Percentiles rank a stretch among this genome's conserved stretches.
These are phyloP conservation scores for Pelagia noctiluca DNA, from an alignment of 30 jellyfish, hydroid and myxozoan species.

Conservation along the genomic window DNA sequence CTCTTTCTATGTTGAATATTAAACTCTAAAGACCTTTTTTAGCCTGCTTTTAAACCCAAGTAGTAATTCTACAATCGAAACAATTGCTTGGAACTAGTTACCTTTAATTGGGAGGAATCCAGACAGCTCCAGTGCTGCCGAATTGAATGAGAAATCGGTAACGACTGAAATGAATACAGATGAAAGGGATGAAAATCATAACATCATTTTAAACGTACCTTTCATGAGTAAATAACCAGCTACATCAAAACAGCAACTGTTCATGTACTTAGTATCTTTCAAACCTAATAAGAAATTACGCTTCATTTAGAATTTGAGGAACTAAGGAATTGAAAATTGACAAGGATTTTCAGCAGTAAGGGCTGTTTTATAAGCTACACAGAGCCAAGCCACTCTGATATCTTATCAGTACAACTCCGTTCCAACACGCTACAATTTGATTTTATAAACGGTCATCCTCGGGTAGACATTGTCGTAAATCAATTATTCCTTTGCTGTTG, in stretches of 20 bases:
- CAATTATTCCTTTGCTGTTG: no score
- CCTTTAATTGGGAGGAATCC: constrained; percentile 94
- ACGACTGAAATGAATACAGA: constrained; percentile 32
- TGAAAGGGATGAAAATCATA: not conserved
- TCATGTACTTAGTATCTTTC: constrained; percentile 80
- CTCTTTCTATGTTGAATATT: no score
- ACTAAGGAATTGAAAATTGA: no score
- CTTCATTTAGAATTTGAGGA: not conserved
- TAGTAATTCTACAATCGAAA: no score
- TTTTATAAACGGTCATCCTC: not conserved
- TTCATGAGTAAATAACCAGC: constrained; percentile 91
- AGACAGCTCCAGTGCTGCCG: constrained; percentile 84
- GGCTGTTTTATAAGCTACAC: not conserved
- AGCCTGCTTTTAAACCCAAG: no score
- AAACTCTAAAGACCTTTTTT: no score
- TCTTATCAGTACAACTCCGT: no score
- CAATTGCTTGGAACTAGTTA: no score
- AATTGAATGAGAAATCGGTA: constrained; percentile 76
- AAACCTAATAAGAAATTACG: constrained; percentile 58
- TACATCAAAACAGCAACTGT: constrained; percentile 95
- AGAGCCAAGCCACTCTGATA: not conserved
- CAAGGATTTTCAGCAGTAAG: no score
- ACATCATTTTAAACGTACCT: constrained; percentile 56
- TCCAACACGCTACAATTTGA: not conserved
- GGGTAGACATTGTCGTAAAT: no score